Evolutionary conservation across 2,113 vertebrate genomes (phyloP).

Genomic region (Aviceda subcristata): DNA sequence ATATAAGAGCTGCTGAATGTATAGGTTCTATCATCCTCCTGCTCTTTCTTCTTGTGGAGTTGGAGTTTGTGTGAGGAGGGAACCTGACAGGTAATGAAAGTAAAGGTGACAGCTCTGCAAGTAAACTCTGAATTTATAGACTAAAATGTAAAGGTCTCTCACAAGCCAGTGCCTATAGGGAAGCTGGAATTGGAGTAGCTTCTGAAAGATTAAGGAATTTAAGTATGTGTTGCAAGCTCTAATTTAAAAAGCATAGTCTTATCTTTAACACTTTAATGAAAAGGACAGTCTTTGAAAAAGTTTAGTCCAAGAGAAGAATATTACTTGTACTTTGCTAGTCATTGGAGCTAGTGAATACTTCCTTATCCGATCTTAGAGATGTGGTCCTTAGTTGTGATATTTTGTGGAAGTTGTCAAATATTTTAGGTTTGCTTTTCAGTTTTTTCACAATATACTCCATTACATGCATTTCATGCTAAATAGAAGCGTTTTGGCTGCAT

Average conservation of each 20-base stretch:
- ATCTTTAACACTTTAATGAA: neutral
- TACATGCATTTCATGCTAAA: neutral
- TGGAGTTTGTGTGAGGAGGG: neutral
- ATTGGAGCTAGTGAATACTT: neutral
- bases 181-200: neutral
- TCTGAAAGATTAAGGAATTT: constrained; percentile 8
- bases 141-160: neutral
- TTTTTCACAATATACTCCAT: neutral
- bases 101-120: neutral
- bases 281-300: neutral
- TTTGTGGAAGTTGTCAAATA: neutral
- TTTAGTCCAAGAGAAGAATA: neutral
- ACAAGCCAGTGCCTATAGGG: neutral
- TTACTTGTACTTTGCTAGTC: neutral
- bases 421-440: neutral
- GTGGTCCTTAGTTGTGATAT: neutral
- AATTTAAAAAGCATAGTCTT: neutral
- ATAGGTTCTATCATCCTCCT: neutral
- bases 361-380: neutral
- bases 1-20: neutral
- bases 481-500: neutral
- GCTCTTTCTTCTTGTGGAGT: neutral
- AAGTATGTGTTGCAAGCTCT: neutral
- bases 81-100: neutral
- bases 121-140: neutral